These are phyloP conservation scores for Drosophila subquinaria DNA, from an alignment of 2,888 invertebrate species.

Conservation along the genomic window DNA sequence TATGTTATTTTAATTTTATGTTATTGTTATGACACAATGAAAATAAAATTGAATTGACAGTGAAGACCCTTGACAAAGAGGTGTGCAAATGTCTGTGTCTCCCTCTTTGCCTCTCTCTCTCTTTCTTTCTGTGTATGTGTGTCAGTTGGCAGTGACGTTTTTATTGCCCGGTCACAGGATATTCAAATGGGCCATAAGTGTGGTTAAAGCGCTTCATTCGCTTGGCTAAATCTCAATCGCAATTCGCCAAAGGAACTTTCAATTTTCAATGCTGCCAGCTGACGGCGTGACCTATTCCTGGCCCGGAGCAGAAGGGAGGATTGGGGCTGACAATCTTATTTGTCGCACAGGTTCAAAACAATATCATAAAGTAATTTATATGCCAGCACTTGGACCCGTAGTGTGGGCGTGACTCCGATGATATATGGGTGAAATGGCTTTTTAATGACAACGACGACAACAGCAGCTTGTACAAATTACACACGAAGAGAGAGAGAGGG, in stretches of 20 bases:
- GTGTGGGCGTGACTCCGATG: slow-evolving; percentile 63
- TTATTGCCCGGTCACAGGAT: slow-evolving; percentile 83
- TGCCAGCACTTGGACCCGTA: slow-evolving; percentile 59
- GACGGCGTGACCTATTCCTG: slow-evolving; percentile 69
- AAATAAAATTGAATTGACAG: slow-evolving; percentile 86
- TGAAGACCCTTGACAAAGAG: slow-evolving; percentile 66
- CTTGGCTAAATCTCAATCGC: slow-evolving; percentile 75
- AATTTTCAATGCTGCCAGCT: slow-evolving; percentile 80
- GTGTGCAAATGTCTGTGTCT: not conserved
- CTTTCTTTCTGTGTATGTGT: slow-evolving; percentile 20
- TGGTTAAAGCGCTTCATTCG: slow-evolving; percentile 79
- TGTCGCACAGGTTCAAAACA: slow-evolving; percentile 81
- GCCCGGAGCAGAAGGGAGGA: not conserved
- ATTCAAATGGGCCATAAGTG: slow-evolving; percentile 82
- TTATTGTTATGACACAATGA: slow-evolving; percentile 86
- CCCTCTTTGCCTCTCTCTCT: not conserved
- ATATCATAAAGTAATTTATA: slow-evolving; percentile 83
- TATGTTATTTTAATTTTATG: slow-evolving; percentile 86
- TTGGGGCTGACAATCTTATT: slow-evolving; percentile 73
- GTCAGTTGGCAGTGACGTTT: slow-evolving; percentile 83
- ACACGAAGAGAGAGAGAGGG: slow-evolving; percentile 37
- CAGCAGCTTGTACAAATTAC: slow-evolving; percentile 84
- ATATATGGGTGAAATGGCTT: slow-evolving; percentile 84
- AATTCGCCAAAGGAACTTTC: slow-evolving; percentile 65
- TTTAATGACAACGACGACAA: slow-evolving; percentile 85